phyloP scores from a whole-genome alignment of 2,113 vertebrate species.

The Brachirus orientalis region DNA sequence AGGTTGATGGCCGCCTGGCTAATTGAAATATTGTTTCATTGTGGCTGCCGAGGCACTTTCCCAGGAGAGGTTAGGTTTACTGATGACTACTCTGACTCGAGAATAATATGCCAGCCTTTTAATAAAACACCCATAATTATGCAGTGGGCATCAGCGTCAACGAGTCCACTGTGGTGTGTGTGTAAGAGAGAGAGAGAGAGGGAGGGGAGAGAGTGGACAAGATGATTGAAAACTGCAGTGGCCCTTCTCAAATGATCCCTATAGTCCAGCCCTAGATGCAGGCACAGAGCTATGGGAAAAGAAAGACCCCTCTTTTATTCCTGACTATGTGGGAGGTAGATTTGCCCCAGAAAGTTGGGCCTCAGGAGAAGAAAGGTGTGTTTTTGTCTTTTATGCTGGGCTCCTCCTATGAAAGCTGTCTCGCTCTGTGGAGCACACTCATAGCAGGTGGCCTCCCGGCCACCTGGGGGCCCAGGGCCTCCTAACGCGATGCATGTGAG shows the following conservation, averaged over 20 bases:
- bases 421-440: conserved; percentile 80
- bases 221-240: conserved; percentile 84
- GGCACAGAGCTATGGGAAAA: conserved; percentile 77
- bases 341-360: conserved; percentile 82
- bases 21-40: conserved; percentile 84
- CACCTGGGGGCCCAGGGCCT: conserved; percentile 79
- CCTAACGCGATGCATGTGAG: conserved; percentile 61
- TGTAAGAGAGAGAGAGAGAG: conserved; percentile 10
- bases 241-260: conserved; percentile 85
- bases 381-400: conserved; percentile 81
- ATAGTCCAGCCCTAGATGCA: conserved; percentile 55
- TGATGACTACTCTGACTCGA: conserved; percentile 71
- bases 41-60: conserved; percentile 70
- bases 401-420: conserved; percentile 80
- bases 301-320: conserved; percentile 76
- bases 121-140: conserved; percentile 91
- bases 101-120: conserved; percentile 83
- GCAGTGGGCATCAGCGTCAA: conserved; percentile 85
- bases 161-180: conserved; percentile 71
- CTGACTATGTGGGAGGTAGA: conserved; percentile 85
- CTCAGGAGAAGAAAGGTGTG: conserved; percentile 86
- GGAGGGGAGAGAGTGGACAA: conserved; percentile 69
- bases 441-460: conserved; percentile 83
- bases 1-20: conserved; percentile 75
- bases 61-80: conserved; percentile 81